Evolutionary conservation across 2,888 invertebrate species (phyloP).

Genomic region (Polymixis flavicincta): DNA sequence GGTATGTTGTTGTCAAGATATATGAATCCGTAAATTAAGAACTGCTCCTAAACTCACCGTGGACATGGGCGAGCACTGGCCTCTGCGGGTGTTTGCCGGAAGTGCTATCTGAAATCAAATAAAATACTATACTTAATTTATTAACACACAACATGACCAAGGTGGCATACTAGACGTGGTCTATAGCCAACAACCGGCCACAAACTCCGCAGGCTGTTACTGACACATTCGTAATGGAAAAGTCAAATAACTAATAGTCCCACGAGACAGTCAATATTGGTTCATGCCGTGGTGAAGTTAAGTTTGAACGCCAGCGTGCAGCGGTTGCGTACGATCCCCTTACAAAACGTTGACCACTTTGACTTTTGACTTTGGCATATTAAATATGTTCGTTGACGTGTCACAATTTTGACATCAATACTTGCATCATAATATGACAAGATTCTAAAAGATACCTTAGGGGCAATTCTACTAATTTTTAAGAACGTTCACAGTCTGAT

Average conservation of each 20-base stretch:
- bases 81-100: constrained; percentile 75
- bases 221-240: not conserved
- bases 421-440: too few relatives aligned
- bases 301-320: too few relatives aligned
- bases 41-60: constrained; percentile 42
- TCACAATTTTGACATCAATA: too few relatives aligned
- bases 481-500: too few relatives aligned
- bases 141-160: not conserved
- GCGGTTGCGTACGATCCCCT: too few relatives aligned
- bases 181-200: not conserved
- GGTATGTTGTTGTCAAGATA: not conserved
- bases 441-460: too few relatives aligned
- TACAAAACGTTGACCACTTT: too few relatives aligned
- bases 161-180: not conserved
- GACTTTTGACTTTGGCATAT: too few relatives aligned
- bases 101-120: constrained; percentile 74
- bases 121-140: constrained; percentile 18
- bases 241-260: not conserved
- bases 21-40: too few relatives aligned
- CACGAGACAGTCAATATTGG: not conserved
- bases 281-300: too few relatives aligned
- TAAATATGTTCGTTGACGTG: too few relatives aligned
- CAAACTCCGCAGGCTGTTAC: not conserved
- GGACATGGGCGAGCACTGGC: constrained; percentile 69
- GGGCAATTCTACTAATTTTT: too few relatives aligned